phyloP scores from a whole-genome alignment of 2,797 vertebrate genomes.

The Ctenopoma kingsleyae region DNA sequence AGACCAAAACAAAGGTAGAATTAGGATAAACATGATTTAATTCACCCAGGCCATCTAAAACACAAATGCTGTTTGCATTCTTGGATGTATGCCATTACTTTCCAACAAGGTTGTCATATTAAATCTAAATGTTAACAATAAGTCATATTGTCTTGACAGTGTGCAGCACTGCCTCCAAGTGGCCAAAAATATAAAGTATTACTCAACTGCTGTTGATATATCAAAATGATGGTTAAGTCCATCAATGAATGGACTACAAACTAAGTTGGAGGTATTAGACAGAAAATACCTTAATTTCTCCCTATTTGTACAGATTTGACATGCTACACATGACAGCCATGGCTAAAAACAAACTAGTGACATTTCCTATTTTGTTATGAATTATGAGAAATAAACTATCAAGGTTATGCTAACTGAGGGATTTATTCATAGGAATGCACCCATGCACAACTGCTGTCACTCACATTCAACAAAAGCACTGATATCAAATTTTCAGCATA shows the following conservation, averaged over 20 bases:
- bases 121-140: constrained; percentile 6
- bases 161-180: not conserved
- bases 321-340: constrained; percentile 18
- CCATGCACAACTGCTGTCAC: constrained; percentile 28
- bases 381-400: constrained; percentile 1
- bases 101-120: not conserved
- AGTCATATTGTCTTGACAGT: not conserved
- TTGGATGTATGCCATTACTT: not conserved
- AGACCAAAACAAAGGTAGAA: not conserved
- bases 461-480: constrained; percentile 36
- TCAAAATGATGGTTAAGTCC: constrained; percentile 13
- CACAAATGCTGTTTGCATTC: not conserved
- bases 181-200: not conserved
- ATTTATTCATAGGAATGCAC: constrained; percentile 33
- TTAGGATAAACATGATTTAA: not conserved
- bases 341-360: not conserved
- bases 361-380: constrained; percentile 12
- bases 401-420: constrained; percentile 12
- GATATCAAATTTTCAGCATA: constrained; percentile 18
- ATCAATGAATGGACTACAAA: constrained; percentile 4
- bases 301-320: constrained; percentile 20
- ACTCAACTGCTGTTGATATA: constrained; percentile 21
- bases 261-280: constrained; percentile 1
- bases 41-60: no score
- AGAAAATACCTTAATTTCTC: constrained; percentile 22